phyloP scores from a whole-genome alignment of 2,888 invertebrate genomes.

The Nephrocerus scutellatus region DNA sequence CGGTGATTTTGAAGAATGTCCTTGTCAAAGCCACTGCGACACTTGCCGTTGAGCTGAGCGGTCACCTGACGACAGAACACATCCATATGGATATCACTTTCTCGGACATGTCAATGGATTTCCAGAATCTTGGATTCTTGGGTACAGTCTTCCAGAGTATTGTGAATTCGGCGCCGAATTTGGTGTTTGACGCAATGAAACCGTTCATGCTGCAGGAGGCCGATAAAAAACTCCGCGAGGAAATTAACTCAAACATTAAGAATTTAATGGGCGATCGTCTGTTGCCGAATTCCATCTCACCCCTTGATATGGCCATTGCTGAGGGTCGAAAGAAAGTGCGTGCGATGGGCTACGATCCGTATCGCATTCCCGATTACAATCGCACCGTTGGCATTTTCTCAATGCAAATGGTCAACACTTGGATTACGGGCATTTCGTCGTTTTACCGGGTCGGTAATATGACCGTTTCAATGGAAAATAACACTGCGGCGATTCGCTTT shows the following conservation, averaged over 20 bases:
- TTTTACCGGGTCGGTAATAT: conserved; percentile 78
- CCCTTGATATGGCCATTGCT: conserved; percentile 74
- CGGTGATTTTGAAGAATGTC: conserved; percentile 65
- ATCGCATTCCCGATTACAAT: conserved; percentile 64
- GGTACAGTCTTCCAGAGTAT: conserved; percentile 64
- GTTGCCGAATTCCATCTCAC: conserved; percentile 79
- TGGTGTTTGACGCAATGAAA: conserved; percentile 81
- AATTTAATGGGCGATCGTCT: conserved; percentile 61
- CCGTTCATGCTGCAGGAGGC: conserved; percentile 74
- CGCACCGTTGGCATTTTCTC: conserved; percentile 64
- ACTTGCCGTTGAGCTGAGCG: conserved; percentile 65
- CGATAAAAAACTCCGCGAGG: conserved; percentile 63
- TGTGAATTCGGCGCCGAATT: conserved; percentile 72
- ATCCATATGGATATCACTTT: conserved; percentile 75
- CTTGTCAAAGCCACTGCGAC: conserved; percentile 61
- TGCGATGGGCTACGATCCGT: conserved; percentile 63
- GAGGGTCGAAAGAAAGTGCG: conserved; percentile 65
- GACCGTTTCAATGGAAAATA: conserved; percentile 63
- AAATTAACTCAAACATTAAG: conserved; percentile 67
- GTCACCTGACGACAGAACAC: conserved; percentile 67
- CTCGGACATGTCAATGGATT: conserved; percentile 68
- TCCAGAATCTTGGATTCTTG: conserved; percentile 70
- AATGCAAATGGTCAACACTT: conserved; percentile 64
- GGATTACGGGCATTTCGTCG: conserved; percentile 71
- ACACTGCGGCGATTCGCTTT: conserved; percentile 53